A percentile compares a stretch with the other conserved stretches of the same genome.
Evolutionary conservation across 2,113 vertebrate genomes (phyloP).

Genomic region (Phalacrocorax pelagicus): DNA sequence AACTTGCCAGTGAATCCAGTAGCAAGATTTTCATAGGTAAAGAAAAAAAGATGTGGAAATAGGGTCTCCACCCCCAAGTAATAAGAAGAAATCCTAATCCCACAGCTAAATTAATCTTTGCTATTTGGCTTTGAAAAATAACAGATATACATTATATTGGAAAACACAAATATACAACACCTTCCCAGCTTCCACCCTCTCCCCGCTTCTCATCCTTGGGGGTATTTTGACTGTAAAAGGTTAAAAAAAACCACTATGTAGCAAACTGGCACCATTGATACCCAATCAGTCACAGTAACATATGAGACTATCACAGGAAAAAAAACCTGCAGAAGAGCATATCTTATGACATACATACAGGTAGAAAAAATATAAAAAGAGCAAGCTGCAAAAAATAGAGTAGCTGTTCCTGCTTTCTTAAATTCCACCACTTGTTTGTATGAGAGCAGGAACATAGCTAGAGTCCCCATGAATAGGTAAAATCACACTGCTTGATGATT

Average conservation of each 20-base stretch:
- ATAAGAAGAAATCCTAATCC: neutral
- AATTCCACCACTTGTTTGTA: neutral
- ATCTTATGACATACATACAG: neutral
- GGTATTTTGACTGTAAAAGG: neutral
- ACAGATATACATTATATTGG: neutral
- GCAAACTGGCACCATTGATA: neutral
- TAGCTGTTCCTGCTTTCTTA: neutral
- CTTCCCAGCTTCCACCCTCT: neutral
- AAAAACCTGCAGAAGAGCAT: accelerated
- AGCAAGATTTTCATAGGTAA: neutral
- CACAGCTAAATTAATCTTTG: neutral
- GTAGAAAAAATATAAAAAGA: neutral
- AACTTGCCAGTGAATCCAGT: neutral
- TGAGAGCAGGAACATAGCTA: neutral
- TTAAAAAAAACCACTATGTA: neutral
- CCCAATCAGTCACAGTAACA: neutral
- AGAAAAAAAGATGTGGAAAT: neutral
- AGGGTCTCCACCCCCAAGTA: neutral
- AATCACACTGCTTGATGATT: neutral
- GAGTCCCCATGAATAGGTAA: neutral
- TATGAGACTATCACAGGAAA: neutral
- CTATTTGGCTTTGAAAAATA: neutral
- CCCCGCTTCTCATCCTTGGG: neutral
- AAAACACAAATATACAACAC: neutral
- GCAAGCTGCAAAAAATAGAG: neutral